A percentile compares a stretch with the other conserved stretches of the same genome.
These are phyloP conservation scores for Threskiornis aethiopicus DNA, from an alignment of 2,797 vertebrate genomes.

Conservation along the genomic window DNA sequence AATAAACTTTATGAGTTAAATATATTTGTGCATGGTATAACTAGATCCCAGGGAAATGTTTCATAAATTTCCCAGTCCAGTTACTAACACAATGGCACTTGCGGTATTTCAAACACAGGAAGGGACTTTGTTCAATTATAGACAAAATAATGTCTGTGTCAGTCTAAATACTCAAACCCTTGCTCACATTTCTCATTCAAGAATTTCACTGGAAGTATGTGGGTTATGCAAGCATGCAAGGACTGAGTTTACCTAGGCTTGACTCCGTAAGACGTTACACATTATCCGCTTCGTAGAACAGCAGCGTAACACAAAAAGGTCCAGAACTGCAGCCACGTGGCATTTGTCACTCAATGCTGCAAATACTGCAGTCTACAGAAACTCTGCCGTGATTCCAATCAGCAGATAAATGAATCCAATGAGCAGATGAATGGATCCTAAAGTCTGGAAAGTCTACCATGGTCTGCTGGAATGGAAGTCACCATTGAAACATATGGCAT, in stretches of 20 bases:
- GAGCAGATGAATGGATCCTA: not conserved
- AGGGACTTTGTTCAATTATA: not conserved
- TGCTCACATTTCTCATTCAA: not conserved
- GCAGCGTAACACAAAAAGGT: not conserved
- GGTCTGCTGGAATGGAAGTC: not conserved
- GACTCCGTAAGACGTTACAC: not conserved
- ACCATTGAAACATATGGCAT: not conserved
- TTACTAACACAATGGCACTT: not conserved
- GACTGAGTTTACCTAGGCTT: not conserved
- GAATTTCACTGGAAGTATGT: not conserved
- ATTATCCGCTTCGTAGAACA: not conserved
- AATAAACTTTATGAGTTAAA: not conserved
- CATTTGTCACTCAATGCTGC: not conserved
- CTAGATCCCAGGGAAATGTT: not conserved
- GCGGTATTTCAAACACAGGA: not conserved
- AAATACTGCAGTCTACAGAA: not conserved
- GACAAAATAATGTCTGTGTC: not conserved
- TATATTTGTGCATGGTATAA: not conserved
- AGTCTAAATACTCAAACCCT: not conserved
- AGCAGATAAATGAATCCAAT: not conserved
- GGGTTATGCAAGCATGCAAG: not conserved
- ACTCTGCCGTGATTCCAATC: not conserved
- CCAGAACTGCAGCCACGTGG: not conserved
- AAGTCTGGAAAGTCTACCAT: not conserved
- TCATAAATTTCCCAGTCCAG: not conserved